A percentile compares a stretch with the other conserved stretches of the same genome.
Evolutionary conservation across 2,797 vertebrate genomes (phyloP).

Genomic region (Gymnodraco acuticeps): DNA sequence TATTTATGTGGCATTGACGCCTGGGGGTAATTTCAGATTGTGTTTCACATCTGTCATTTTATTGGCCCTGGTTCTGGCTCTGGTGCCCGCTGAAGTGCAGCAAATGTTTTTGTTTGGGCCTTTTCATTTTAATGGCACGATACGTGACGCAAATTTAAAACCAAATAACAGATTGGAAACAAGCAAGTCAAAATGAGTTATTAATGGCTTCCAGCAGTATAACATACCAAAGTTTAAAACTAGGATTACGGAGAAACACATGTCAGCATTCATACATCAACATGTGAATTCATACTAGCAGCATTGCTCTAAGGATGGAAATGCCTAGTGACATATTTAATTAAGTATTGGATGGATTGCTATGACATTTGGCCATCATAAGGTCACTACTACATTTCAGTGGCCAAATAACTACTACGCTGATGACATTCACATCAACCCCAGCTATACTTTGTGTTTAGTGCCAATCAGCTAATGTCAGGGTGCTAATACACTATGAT

Average conservation of each 20-base stretch:
- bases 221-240: neutral
- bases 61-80: conserved; percentile 24
- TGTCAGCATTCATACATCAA: neutral
- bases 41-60: conserved; percentile 47
- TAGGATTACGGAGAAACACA: neutral
- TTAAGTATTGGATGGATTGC: neutral
- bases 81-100: conserved; percentile 3
- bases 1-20: neutral
- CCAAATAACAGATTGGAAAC: neutral
- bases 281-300: neutral
- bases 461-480: neutral
- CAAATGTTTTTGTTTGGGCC: conserved; percentile 9
- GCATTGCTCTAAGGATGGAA: neutral
- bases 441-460: neutral
- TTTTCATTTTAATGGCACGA: conserved; percentile 2
- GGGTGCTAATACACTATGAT: neutral
- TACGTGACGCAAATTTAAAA: conserved; percentile 6
- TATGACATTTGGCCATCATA: neutral
- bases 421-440: neutral
- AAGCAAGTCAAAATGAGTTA: neutral
- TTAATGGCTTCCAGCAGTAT: conserved; percentile 5
- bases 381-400: neutral
- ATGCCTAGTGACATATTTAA: neutral
- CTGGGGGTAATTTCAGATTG: conserved; percentile 29
- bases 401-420: neutral